These are phyloP conservation scores for Uloborus diversus DNA, from an alignment of 1,140 invertebrate genomes.

Conservation along the genomic window DNA sequence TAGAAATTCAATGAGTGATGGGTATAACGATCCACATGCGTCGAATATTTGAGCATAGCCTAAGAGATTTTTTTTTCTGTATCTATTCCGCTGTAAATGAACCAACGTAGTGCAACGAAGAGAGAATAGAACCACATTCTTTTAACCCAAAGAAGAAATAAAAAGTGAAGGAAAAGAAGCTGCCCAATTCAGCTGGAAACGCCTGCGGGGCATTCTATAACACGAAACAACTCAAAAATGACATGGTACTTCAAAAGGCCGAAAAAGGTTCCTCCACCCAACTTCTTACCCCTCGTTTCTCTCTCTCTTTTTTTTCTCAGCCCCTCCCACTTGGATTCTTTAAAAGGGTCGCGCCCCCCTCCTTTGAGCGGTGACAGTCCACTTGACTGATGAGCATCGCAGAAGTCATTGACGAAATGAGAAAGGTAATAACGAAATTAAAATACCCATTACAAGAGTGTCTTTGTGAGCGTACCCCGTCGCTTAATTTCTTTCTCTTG, in stretches of 20 bases:
- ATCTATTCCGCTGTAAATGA: no score
- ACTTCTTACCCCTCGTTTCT: background rate
- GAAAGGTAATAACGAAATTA: slow-evolving; percentile 28
- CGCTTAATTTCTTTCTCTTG: background rate
- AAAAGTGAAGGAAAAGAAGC: no score
- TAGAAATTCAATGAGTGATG: no score
- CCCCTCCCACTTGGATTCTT: background rate
- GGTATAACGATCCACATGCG: no score
- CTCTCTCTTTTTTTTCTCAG: background rate
- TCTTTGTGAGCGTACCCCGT: slow-evolving; percentile 10
- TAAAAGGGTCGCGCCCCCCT: background rate
- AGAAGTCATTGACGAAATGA: slow-evolving; percentile 14
- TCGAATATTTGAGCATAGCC: no score
- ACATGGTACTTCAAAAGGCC: background rate
- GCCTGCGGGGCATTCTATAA: background rate
- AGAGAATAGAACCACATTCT: background rate
- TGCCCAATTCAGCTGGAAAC: background rate
- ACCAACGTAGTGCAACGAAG: no score
- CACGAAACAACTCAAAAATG: background rate
- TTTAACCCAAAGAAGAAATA: background rate
- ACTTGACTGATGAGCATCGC: background rate
- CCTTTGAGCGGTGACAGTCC: background rate
- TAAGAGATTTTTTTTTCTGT: no score
- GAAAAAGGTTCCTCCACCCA: background rate
- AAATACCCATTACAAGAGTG: slow-evolving; percentile 17